Evolutionary conservation across 2,113 vertebrate species (phyloP).

Genomic region (Tretioscincus oriximinensis): DNA sequence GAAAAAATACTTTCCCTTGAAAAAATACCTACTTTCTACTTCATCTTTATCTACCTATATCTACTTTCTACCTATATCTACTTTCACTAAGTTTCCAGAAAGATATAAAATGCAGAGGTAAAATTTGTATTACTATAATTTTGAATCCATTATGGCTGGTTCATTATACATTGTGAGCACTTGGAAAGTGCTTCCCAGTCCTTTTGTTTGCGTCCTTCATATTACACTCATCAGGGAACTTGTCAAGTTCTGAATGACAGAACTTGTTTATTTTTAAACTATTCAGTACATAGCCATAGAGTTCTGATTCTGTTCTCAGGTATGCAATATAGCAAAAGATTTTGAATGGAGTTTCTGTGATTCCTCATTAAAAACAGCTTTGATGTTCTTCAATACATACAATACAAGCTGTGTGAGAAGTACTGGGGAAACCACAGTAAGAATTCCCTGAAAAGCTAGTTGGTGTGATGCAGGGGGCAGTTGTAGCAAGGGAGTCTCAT

Average conservation of each 20-base stretch:
- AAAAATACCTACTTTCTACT: too few species aligned
- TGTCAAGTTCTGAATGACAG: too few species aligned
- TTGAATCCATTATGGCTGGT: background rate
- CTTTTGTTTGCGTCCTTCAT: background rate
- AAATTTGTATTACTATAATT: background rate
- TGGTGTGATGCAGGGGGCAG: too few species aligned
- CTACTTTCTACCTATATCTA: background rate
- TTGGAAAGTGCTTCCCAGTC: background rate
- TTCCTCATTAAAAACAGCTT: background rate
- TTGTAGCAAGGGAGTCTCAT: too few species aligned
- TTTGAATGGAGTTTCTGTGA: background rate
- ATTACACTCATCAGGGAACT: background rate
- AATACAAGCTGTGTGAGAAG: background rate
- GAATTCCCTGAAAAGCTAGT: background rate
- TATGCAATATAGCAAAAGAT: background rate
- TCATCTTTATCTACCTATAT: background rate
- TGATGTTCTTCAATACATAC: background rate
- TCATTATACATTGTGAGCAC: background rate
- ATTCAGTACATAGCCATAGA: background rate
- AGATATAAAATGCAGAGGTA: background rate
- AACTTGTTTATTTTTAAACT: background rate
- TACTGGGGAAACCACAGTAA: background rate
- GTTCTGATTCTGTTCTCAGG: background rate
- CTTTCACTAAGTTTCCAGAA: background rate
- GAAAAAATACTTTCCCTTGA: too few species aligned